These are phyloP conservation scores for Haplochromis burtoni DNA, from an alignment of 2,113 vertebrate genomes.

Conservation along the genomic window DNA sequence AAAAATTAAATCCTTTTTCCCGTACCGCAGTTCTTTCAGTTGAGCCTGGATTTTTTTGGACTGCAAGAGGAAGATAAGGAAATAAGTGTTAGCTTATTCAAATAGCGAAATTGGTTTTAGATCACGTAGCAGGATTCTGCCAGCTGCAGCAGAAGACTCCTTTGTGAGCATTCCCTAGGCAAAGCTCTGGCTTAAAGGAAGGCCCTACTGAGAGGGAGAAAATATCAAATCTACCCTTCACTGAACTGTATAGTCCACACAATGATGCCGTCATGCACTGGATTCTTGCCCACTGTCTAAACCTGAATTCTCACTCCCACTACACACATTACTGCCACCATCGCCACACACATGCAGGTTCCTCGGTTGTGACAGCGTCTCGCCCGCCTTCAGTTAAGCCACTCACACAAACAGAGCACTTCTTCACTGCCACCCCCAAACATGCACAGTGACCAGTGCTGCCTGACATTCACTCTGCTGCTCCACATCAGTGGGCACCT, in stretches of 20 bases:
- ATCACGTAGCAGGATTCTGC: constrained; percentile 67
- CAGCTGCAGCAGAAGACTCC: constrained; percentile 48
- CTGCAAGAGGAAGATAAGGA: constrained; percentile 77
- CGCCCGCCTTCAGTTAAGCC: neutral
- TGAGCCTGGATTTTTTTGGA: constrained; percentile 98
- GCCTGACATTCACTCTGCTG: constrained; percentile 22
- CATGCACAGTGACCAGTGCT: neutral
- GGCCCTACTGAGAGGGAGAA: constrained; percentile 47
- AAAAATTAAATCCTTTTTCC: constrained; percentile 98
- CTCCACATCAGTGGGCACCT: constrained; percentile 30
- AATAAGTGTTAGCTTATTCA: constrained; percentile 66
- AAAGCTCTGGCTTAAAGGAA: constrained; percentile 58
- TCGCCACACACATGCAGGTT: neutral
- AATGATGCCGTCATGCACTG: constrained; percentile 55
- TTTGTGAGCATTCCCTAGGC: constrained; percentile 63
- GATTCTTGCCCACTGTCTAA: constrained; percentile 54
- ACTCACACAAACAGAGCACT: neutral
- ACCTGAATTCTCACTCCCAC: constrained; percentile 43
- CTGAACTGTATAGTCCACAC: constrained; percentile 58
- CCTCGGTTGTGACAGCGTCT: neutral
- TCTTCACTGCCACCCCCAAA: neutral
- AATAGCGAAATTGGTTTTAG: constrained; percentile 76
- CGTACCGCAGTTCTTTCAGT: constrained; percentile 95
- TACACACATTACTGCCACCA: constrained; percentile 16
- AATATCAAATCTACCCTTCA: constrained; percentile 68